phyloP scores from a whole-genome alignment of 2,797 vertebrate species.

The Microctenopoma steveboyesi region DNA sequence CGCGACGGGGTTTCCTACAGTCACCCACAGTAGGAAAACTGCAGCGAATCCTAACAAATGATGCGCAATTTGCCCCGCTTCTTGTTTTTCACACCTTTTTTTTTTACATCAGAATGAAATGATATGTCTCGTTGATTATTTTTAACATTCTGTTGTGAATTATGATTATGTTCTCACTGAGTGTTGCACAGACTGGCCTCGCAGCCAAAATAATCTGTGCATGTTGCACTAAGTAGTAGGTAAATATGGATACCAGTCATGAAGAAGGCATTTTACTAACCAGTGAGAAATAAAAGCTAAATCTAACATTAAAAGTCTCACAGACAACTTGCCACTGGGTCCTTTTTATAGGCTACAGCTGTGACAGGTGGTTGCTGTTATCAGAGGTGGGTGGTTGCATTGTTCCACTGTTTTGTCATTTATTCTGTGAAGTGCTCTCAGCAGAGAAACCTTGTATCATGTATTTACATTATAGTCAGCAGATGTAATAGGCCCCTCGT shows the following conservation, averaged over 20 bases:
- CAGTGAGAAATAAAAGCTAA: not conserved
- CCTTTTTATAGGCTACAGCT: constrained; percentile 22
- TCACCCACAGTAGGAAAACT: not conserved
- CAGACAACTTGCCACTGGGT: constrained; percentile 7
- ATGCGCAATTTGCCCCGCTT: not conserved
- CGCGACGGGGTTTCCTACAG: not conserved
- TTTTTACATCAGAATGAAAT: not conserved
- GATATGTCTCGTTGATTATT: not conserved
- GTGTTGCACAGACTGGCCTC: not conserved
- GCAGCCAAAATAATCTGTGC: not conserved
- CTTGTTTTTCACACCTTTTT: not conserved
- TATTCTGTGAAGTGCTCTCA: constrained; percentile 20
- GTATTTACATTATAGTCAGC: constrained; percentile 28
- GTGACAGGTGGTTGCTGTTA: constrained; percentile 30
- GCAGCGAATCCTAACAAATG: not conserved
- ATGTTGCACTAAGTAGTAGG: not conserved
- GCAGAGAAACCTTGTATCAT: constrained; percentile 8
- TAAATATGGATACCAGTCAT: not conserved
- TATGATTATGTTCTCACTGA: not conserved
- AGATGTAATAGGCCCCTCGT: constrained; percentile 12
- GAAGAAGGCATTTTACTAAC: not conserved
- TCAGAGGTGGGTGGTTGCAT: constrained; percentile 20
- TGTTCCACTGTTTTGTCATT: constrained; percentile 22
- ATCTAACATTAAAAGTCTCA: constrained; percentile 10
- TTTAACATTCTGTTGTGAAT: no score